Percentiles rank a stretch among this genome's conserved stretches.
Evolutionary conservation across 2,113 vertebrate genomes (phyloP).

Genomic region (Synodontis membranacea): DNA sequence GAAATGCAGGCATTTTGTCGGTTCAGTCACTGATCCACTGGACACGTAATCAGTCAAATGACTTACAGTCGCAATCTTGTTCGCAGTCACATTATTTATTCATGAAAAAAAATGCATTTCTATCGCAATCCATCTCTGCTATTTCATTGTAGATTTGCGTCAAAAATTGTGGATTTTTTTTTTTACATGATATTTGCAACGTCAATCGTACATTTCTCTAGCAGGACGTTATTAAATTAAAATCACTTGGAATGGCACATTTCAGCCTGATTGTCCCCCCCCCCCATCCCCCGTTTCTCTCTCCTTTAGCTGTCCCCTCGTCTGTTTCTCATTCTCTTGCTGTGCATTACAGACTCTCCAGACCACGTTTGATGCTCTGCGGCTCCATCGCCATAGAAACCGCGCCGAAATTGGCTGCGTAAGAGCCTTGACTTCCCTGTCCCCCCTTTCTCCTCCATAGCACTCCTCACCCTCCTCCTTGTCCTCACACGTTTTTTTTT

Average conservation of each 20-base stretch:
- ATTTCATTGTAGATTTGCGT: not conserved
- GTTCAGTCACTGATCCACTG: not conserved
- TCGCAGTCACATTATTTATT: not conserved
- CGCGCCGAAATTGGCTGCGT: constrained; percentile 60
- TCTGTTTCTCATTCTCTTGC: constrained; percentile 53
- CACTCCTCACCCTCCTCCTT: not conserved
- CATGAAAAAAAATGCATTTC: constrained; percentile 14
- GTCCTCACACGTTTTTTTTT: not conserved
- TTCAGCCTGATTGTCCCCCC: not conserved
- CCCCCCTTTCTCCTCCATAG: not conserved
- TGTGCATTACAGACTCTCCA: constrained; percentile 54
- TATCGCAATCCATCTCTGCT: not conserved
- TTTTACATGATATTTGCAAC: not conserved
- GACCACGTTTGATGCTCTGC: constrained; percentile 53
- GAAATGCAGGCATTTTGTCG: not conserved
- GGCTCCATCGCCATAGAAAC: constrained; percentile 72
- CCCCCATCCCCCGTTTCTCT: not conserved
- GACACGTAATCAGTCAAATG: constrained; percentile 8
- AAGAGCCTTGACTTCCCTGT: constrained; percentile 52
- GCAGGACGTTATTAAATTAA: not conserved
- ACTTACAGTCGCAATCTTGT: not conserved
- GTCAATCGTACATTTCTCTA: not conserved
- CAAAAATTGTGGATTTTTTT: not conserved
- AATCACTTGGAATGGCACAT: not conserved
- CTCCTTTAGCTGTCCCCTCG: not conserved